Conservation (phyloP, 2,113 vertebrate genomes). For the Phodopus roborovskii region DNA sequence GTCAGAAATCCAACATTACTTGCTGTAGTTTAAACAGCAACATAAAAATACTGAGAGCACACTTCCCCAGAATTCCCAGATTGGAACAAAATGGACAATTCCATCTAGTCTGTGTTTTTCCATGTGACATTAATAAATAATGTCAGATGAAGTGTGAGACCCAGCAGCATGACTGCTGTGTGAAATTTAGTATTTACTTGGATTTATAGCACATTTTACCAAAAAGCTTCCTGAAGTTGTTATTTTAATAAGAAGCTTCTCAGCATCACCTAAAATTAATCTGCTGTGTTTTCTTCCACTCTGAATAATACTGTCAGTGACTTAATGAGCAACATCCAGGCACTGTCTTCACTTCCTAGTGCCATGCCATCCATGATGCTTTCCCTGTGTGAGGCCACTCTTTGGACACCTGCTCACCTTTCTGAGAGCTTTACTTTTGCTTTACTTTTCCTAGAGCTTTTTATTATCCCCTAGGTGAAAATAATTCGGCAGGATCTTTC, state of each 20-base stretch:
- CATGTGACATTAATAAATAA: not conserved
- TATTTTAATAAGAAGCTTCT: constrained; percentile 39
- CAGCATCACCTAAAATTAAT: not conserved
- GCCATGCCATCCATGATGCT: not conserved
- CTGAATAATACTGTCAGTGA: not conserved
- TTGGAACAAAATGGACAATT: not conserved
- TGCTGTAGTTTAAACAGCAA: constrained; percentile 45
- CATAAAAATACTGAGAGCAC: not conserved
- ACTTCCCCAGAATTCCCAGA: not conserved
- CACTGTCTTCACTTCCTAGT: not conserved
- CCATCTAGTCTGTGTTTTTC: constrained; percentile 35
- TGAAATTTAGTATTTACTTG: constrained; percentile 29
- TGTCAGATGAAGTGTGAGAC: not conserved
- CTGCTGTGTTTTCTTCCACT: not conserved
- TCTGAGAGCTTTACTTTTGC: not conserved
- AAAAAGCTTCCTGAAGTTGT: constrained; percentile 31
- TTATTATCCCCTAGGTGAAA: not conserved
- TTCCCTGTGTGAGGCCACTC: not conserved
- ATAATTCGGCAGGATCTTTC: not conserved
- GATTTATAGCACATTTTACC: not conserved
- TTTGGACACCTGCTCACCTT: not conserved
- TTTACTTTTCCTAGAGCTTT: not conserved
- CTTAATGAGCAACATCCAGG: not conserved
- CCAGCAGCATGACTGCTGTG: not conserved
- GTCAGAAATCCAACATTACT: not conserved